Evolutionary conservation across 2,113 vertebrate genomes (phyloP).

Genomic region (Odocoileus virginianus): DNA sequence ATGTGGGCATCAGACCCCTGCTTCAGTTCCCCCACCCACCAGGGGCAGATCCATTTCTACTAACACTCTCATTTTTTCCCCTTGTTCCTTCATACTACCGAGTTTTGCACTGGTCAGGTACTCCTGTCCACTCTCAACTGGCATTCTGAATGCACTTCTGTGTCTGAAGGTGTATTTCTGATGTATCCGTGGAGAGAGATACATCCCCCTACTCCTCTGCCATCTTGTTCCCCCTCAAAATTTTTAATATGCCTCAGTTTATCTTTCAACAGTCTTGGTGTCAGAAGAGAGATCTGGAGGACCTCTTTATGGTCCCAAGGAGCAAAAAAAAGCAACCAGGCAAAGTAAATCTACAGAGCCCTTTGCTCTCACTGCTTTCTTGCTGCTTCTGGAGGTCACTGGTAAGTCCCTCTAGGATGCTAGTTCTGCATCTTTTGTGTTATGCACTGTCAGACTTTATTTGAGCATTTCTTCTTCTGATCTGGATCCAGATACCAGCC

Average conservation of each 20-base stretch:
- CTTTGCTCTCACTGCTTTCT: neutral
- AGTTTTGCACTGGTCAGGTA: no score
- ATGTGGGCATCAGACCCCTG: no score
- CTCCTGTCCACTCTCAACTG: no score
- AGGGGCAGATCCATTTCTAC: no score
- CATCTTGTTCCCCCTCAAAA: no score
- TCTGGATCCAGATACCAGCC: neutral
- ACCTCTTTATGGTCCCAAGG: neutral
- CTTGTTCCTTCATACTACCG: no score
- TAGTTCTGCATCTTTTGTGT: neutral
- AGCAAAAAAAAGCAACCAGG: neutral
- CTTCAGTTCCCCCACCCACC: no score
- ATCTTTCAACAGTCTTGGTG: neutral
- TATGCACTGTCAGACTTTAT: neutral
- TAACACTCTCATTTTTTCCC: no score
- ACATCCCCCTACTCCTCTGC: no score
- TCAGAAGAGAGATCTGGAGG: neutral
- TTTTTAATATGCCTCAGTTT: neutral
- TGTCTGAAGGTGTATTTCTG: no score
- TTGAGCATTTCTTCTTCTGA: neutral
- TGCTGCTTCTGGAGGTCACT: neutral
- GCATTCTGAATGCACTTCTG: no score
- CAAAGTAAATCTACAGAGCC: neutral
- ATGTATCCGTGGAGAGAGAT: no score
- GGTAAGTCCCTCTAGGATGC: neutral